These are phyloP conservation scores for Malaclemys terrapin DNA, from an alignment of 2,113 vertebrate species.

Conservation along the genomic window DNA sequence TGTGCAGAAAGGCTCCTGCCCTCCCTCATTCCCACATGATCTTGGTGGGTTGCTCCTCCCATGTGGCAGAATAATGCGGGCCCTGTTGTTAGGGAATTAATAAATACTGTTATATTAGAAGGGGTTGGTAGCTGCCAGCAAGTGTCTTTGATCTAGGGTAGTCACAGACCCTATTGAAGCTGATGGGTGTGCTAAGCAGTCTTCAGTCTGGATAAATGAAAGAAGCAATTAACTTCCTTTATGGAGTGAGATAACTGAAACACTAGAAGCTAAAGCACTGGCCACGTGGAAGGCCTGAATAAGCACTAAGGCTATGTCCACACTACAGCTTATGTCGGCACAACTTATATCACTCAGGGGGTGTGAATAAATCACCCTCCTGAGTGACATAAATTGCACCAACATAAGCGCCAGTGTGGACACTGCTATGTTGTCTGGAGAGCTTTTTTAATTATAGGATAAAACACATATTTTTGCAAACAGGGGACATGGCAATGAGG, in stretches of 20 bases:
- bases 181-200: neutral
- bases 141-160: neutral
- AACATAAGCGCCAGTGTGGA: too few relatives aligned
- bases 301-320: neutral
- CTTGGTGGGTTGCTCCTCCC: neutral
- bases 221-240: neutral
- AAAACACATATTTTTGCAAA: too few relatives aligned
- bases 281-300: neutral
- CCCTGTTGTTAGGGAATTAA: too few relatives aligned
- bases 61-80: neutral
- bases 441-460: too few relatives aligned
- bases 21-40: neutral
- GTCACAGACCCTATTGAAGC: neutral
- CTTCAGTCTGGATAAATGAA: neutral
- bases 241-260: neutral
- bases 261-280: neutral
- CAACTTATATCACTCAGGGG: too few relatives aligned
- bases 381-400: too few relatives aligned
- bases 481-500: too few relatives aligned
- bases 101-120: too few relatives aligned
- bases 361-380: too few relatives aligned
- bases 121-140: too few relatives aligned
- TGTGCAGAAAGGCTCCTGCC: neutral
- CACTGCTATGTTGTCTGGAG: too few relatives aligned
- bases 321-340: too few relatives aligned